phyloP scores from a whole-genome alignment of 2,797 vertebrate genomes.

The Helicolenus hilgendorfi region DNA sequence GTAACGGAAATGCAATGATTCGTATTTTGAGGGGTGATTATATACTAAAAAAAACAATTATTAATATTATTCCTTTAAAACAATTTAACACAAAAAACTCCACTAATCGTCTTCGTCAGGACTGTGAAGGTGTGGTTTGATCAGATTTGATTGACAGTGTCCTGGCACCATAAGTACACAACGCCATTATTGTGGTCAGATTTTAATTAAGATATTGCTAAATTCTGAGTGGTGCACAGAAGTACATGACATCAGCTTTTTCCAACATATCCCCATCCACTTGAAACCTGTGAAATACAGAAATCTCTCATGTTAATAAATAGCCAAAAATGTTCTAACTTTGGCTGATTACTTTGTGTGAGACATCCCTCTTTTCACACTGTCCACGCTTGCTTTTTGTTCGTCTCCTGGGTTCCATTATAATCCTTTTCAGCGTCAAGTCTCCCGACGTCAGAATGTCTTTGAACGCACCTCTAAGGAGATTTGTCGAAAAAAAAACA shows the following conservation, averaged over 20 bases:
- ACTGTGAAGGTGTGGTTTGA: neutral
- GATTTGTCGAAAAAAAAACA: neutral
- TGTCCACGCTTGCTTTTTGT: neutral
- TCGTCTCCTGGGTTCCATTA: neutral
- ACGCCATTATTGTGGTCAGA: neutral
- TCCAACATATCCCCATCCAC: neutral
- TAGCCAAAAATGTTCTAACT: neutral
- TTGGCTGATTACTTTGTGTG: neutral
- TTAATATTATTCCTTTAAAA: no score
- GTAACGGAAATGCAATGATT: no score
- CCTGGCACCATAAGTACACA: neutral
- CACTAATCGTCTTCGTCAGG: neutral
- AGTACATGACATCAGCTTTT: neutral
- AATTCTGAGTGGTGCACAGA: neutral
- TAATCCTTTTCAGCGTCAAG: neutral
- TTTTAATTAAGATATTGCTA: neutral
- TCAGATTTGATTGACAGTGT: neutral
- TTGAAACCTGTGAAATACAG: neutral
- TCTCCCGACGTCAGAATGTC: neutral
- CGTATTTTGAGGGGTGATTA: fast-evolving
- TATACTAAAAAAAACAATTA: no score
- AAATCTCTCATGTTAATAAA: neutral
- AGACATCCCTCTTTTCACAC: neutral
- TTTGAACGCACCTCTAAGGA: neutral
- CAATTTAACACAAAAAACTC: neutral